A percentile compares a stretch with the other conserved stretches of the same genome.
These are phyloP conservation scores for Isaurus tuberculatus DNA, from an alignment of 92 coral and sea anemone species.

Conservation along the genomic window DNA sequence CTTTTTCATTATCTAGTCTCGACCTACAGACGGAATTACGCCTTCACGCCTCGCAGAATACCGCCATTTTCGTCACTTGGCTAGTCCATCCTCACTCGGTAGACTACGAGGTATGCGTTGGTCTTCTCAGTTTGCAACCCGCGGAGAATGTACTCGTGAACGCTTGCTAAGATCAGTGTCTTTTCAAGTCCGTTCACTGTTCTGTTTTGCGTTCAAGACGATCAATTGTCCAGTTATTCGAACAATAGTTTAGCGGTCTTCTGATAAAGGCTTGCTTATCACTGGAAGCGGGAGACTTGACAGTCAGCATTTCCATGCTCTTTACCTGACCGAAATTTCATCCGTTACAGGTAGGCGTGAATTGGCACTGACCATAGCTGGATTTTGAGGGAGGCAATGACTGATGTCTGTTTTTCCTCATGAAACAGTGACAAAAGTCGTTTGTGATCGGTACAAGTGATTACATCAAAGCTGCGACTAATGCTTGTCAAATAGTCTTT, in stretches of 20 bases:
- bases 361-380: slow-evolving; percentile 45
- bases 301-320: slow-evolving; percentile 45
- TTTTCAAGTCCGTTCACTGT: slow-evolving; percentile 6
- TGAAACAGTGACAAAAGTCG: slow-evolving; percentile 56
- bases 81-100: not conserved
- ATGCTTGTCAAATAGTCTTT: too few relatives aligned
- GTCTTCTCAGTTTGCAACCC: slow-evolving; percentile 30
- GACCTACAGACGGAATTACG: slow-evolving; percentile 21
- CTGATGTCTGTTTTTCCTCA: slow-evolving; percentile 36
- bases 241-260: slow-evolving; percentile 29
- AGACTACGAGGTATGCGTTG: not conserved
- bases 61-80: not conserved
- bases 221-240: not conserved
- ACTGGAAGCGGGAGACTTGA: slow-evolving; percentile 36
- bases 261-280: slow-evolving; percentile 20
- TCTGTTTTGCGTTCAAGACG: not conserved
- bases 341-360: slow-evolving; percentile 36
- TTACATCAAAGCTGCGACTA: slow-evolving; percentile 51
- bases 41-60: not conserved
- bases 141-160: slow-evolving; percentile 24
- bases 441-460: slow-evolving; percentile 56
- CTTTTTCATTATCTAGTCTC: slow-evolving; percentile 34
- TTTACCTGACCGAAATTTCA: slow-evolving; percentile 36
- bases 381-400: slow-evolving; percentile 47
- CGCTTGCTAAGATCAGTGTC: slow-evolving; percentile 31